A percentile compares a stretch with the other conserved stretches of the same genome.
Conservation (phyloP, 2,888 invertebrate species). For the Melipona bicolor region DNA sequence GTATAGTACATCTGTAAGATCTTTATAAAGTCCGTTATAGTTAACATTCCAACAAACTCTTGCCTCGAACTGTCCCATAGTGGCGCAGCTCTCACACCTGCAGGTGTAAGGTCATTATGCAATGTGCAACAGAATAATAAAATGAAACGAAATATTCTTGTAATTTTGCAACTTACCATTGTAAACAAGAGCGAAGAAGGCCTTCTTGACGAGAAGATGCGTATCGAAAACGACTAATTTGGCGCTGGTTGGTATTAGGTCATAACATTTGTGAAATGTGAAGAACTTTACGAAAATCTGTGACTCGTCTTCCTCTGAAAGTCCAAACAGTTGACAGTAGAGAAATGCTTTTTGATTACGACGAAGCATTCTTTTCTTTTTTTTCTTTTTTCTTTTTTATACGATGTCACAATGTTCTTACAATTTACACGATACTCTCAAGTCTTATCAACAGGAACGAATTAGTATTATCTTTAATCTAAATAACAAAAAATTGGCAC, state of each 20-base stretch:
- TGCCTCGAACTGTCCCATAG: slow-evolving; percentile 98
- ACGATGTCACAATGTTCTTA: slow-evolving; percentile 46
- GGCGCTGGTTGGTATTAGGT: slow-evolving; percentile 99
- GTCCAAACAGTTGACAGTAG: slow-evolving; percentile 79
- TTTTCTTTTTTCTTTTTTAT: neutral
- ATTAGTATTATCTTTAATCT: neutral
- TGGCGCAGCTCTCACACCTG: slow-evolving; percentile 98
- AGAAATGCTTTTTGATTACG: slow-evolving; percentile 77
- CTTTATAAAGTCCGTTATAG: slow-evolving; percentile 99
- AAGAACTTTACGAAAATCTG: slow-evolving; percentile 99
- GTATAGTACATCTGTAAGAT: slow-evolving; percentile 99
- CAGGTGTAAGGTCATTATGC: slow-evolving; percentile 15
- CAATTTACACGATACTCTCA: slow-evolving; percentile 10
- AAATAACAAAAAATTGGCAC: neutral
- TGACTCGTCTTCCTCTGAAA: slow-evolving; percentile 97
- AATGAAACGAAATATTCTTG: neutral
- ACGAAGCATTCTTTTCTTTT: slow-evolving; percentile 70
- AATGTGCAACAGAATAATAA: neutral
- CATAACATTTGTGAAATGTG: slow-evolving; percentile 99
- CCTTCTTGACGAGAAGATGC: slow-evolving; percentile 98
- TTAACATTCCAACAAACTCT: slow-evolving; percentile 98
- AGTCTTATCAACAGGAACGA: neutral
- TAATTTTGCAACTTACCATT: slow-evolving; percentile 88
- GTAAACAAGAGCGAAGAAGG: slow-evolving; percentile 99
- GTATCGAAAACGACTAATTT: slow-evolving; percentile 99